phyloP scores from a whole-genome alignment of 2,888 invertebrate species.

The Hoplodrina ambigua region DNA sequence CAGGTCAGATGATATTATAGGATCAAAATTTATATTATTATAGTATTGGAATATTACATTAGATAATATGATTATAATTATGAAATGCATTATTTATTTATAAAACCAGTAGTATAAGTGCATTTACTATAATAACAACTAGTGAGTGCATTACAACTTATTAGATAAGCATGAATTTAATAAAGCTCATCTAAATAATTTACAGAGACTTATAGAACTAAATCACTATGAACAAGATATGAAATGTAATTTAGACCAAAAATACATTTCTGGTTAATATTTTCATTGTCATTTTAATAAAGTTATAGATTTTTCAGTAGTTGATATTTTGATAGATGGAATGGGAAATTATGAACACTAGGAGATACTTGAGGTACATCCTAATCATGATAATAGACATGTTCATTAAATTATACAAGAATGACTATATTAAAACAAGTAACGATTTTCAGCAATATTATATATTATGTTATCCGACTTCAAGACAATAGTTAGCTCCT shows the following conservation, averaged over 20 bases:
- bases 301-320: not conserved
- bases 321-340: not conserved
- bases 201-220: not conserved
- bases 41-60: not conserved
- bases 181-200: not conserved
- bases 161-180: not conserved
- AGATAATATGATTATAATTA: not conserved
- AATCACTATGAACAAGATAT: not conserved
- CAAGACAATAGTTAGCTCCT: not conserved
- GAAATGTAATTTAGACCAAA: not conserved
- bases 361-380: not conserved
- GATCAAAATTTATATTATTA: too few relatives aligned
- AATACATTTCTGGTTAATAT: not conserved
- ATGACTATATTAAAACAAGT: not conserved
- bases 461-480: not conserved
- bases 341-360: not conserved
- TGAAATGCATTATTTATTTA: conserved; percentile 2
- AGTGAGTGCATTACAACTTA: not conserved
- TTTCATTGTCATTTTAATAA: not conserved
- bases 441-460: not conserved
- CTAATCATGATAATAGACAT: not conserved
- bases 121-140: not conserved
- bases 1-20: not conserved
- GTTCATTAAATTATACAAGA: not conserved
- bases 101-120: too few relatives aligned